Percentiles rank a stretch among this genome's conserved stretches.
phyloP scores from a whole-genome alignment of 1,140 invertebrate genomes.

The Leucophenga varia region DNA sequence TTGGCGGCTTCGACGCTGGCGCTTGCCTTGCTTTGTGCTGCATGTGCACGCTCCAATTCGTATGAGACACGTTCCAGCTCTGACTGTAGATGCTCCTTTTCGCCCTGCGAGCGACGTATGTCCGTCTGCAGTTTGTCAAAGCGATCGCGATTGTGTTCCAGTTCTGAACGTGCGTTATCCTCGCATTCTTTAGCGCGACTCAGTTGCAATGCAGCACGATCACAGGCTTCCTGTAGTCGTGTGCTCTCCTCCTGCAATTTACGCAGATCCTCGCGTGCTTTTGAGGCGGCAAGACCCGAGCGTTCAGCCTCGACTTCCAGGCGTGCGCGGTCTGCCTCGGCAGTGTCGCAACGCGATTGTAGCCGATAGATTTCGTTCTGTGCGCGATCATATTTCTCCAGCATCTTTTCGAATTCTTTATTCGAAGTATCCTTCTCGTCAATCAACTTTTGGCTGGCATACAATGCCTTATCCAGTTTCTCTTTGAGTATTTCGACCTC shows the following conservation, averaged over 20 bases:
- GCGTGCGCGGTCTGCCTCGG: constrained; percentile 83
- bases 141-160: constrained; percentile 86
- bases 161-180: constrained; percentile 86
- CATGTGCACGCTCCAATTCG: constrained; percentile 80
- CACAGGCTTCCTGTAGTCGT: constrained; percentile 83
- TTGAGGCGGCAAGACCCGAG: constrained; percentile 72
- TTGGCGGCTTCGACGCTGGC: constrained; percentile 83
- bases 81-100: constrained; percentile 81
- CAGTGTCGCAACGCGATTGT: constrained; percentile 82
- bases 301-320: constrained; percentile 85
- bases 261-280: constrained; percentile 81
- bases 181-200: constrained; percentile 84
- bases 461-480: constrained; percentile 83
- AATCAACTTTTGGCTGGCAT: constrained; percentile 74
- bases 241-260: constrained; percentile 83
- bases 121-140: constrained; percentile 88
- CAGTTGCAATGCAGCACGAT: constrained; percentile 79
- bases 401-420: constrained; percentile 88
- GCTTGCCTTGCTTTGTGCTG: constrained; percentile 79
- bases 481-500: constrained; percentile 87
- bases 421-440: constrained; percentile 86
- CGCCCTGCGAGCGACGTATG: constrained; percentile 74
- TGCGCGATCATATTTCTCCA: constrained; percentile 90
- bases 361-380: constrained; percentile 86
- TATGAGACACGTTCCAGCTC: constrained; percentile 84